Conservation (phyloP, 2,113 vertebrate genomes). For the Phylloscopus trochiloides region DNA sequence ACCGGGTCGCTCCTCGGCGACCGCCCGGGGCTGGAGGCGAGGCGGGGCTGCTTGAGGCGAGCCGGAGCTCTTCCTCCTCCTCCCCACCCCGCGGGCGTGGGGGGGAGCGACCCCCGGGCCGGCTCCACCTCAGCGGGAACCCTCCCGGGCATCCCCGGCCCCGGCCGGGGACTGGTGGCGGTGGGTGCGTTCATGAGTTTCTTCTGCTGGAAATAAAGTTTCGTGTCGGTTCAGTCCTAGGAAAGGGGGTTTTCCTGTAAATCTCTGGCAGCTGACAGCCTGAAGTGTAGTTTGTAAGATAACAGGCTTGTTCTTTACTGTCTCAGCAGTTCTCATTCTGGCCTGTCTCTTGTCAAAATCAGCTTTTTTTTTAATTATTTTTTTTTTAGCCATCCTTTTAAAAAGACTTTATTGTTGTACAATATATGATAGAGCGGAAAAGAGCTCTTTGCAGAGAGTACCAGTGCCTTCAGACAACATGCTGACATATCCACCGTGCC, state of each 20-base stretch:
- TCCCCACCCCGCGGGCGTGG: not conserved
- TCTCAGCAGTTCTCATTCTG: slow-evolving; percentile 56
- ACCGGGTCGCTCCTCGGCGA: not conserved
- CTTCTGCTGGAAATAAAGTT: not conserved
- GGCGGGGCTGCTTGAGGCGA: not conserved
- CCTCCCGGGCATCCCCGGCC: not conserved
- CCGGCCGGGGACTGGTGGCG: not conserved
- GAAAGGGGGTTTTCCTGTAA: slow-evolving; percentile 52
- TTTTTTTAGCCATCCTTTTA: not conserved
- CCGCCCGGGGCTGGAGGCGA: not conserved
- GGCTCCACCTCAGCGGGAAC: not conserved
- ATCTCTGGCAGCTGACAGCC: slow-evolving; percentile 68
- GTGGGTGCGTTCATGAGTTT: not conserved
- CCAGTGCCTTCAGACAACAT: not conserved
- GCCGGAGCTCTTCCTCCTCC: not conserved
- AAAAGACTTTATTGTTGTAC: not conserved
- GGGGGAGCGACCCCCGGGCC: not conserved
- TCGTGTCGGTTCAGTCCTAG: not conserved
- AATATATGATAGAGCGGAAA: not conserved
- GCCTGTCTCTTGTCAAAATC: slow-evolving; percentile 61
- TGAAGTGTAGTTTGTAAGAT: slow-evolving; percentile 70
- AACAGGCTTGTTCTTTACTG: slow-evolving; percentile 65
- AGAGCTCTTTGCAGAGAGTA: not conserved
- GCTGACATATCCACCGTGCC: not conserved
- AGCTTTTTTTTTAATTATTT: not conserved